Evolutionary conservation across 2,113 vertebrate genomes (phyloP), one percentile per base, ranked within the genome.

Genomic region (Ciconia boyciana): DNA sequence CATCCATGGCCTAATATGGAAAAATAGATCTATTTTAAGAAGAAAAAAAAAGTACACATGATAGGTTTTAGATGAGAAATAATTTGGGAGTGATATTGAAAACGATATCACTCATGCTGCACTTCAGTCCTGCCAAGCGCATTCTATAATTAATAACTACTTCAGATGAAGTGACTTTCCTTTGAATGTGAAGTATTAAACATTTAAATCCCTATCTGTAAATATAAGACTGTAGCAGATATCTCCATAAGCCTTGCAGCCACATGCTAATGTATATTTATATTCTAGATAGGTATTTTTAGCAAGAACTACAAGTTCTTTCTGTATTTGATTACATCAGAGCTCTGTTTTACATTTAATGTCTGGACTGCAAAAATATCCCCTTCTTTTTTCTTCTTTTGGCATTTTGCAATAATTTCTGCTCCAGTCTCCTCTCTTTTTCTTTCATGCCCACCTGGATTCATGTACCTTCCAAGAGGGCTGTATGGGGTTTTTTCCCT

Each of bases 81-180:
- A 96, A 96, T 96, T 91, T 46, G 58, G 62, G 75, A 96, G 46
- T 62, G 87, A 93, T 93, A 85, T 32, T 58, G 92, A 84, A 94
- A 89, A 85, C 88, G 70, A 83, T 96, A 87, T 72, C 66, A 19
- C 41, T 94, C 58, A 51, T 87, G 83, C 86, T 91, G 65, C 36
- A 78, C 91, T 87, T 91, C 83, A 93, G 52, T 1, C 34, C 78
- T 92, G 81, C 84, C 87, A 85, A 92, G 96, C 5, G 4, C 75
- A 13, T 95, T 97, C 90, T 88, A 96, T 95, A 96, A 97, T 97
- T 96, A 95, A 96, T 96, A 95, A 76, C 90, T 94, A 25, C 87
- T 85, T 94, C 92, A 94, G 87, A 94, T 79, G 84, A 58, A 96
- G 87, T 85, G 87, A 76, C 84, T 96, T 91, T 36, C 95, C 90